Evolutionary conservation across 2,113 vertebrate genomes (phyloP).

Genomic region (Leptobrachium ailaonicum): DNA sequence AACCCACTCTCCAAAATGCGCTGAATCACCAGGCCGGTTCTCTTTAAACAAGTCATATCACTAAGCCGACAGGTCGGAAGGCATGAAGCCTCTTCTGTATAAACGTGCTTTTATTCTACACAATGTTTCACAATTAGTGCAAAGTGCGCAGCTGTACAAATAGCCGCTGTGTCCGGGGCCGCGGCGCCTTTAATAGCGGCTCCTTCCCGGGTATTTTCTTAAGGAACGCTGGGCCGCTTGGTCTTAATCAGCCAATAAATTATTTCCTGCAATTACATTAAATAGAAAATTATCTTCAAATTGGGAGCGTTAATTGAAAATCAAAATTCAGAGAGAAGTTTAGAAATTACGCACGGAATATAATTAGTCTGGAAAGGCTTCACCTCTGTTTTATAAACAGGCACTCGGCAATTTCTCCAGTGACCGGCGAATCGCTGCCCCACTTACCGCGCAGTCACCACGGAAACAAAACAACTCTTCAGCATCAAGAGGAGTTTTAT

Average conservation of each 20-base stretch:
- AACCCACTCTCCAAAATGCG: too few relatives aligned
- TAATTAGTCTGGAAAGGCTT: constrained; percentile 74
- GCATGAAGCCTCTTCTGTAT: too few relatives aligned
- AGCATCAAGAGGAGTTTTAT: not conserved
- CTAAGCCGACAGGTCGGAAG: too few relatives aligned
- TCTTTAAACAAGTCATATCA: too few relatives aligned
- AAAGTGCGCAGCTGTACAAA: constrained; percentile 87
- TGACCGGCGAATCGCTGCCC: constrained; percentile 8
- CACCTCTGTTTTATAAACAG: constrained; percentile 76
- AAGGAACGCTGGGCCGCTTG: constrained; percentile 78
- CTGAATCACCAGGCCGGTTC: too few relatives aligned
- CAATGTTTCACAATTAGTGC: constrained; percentile 79
- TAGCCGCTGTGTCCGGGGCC: constrained; percentile 78
- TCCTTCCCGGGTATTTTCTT: constrained; percentile 78
- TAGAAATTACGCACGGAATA: constrained; percentile 75
- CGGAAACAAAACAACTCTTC: not conserved
- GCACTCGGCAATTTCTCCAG: constrained; percentile 65
- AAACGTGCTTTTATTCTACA: constrained; percentile 54
- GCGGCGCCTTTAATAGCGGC: constrained; percentile 69
- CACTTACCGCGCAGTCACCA: not conserved
- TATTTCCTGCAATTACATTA: constrained; percentile 94
- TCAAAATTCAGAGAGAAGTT: constrained; percentile 91
- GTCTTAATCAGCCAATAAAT: constrained; percentile 95
- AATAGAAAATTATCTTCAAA: constrained; percentile 89
- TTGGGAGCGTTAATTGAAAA: constrained; percentile 92